A percentile compares a stretch with the other conserved stretches of the same genome.
Evolutionary conservation across 1,140 invertebrate species (phyloP).

Genomic region (Megalonaias nervosa): DNA sequence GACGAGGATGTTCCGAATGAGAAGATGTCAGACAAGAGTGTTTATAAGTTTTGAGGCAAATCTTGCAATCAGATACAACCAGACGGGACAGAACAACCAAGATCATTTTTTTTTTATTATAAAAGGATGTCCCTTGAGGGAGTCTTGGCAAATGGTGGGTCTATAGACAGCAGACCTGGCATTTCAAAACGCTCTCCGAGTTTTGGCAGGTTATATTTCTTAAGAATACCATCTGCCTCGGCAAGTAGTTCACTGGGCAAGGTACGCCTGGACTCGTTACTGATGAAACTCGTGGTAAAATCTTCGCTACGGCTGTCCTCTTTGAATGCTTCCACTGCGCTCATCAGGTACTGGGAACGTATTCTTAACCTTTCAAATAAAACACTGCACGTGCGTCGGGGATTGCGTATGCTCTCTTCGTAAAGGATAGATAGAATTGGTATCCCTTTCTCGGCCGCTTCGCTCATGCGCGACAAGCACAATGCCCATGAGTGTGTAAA

Average conservation of each 20-base stretch:
- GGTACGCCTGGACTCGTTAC: slow-evolving; percentile 48
- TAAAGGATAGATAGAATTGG: slow-evolving; percentile 60
- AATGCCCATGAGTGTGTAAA: slow-evolving; percentile 60
- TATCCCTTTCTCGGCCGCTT: slow-evolving; percentile 50
- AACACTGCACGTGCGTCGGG: slow-evolving; percentile 43
- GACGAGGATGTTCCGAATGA: no score
- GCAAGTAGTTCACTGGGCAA: slow-evolving; percentile 49
- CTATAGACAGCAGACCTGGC: slow-evolving; percentile 55
- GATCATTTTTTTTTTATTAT: not conserved
- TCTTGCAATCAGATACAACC: no score
- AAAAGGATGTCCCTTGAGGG: slow-evolving; percentile 36
- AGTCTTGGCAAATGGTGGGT: slow-evolving; percentile 41
- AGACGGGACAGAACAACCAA: no score
- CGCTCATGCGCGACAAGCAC: slow-evolving; percentile 48
- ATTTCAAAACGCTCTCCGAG: slow-evolving; percentile 62
- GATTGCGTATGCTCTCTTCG: slow-evolving; percentile 64
- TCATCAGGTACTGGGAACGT: slow-evolving; percentile 47
- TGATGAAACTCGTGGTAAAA: slow-evolving; percentile 30
- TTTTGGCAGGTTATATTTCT: slow-evolving; percentile 57
- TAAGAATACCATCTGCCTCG: slow-evolving; percentile 59
- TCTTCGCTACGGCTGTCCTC: slow-evolving; percentile 45
- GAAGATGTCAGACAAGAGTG: no score
- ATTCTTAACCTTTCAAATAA: slow-evolving; percentile 58
- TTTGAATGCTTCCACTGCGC: slow-evolving; percentile 57
- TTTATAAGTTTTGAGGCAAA: no score